Evolutionary conservation across 2,113 vertebrate genomes (phyloP), one percentile per base, ranked within the genome.

Genomic region (Vombatus ursinus): DNA sequence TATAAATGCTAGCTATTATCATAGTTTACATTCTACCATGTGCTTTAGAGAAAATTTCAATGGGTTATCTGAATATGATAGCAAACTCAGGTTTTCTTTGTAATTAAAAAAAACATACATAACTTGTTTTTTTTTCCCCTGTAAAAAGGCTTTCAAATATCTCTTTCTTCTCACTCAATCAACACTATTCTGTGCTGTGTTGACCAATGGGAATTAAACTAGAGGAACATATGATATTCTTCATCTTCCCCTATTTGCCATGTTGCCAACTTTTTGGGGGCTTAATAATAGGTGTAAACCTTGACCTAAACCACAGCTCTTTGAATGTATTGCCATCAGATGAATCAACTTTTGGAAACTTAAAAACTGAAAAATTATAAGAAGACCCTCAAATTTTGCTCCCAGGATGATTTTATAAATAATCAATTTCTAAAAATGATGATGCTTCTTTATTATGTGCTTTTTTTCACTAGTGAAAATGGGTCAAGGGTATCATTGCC

Each of bases 71-170:
- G 31, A 68, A 68, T 16, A 16, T 44, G 68, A 77, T 44, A 77
- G 6, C 19, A 44, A 77, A 77, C 68, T n/a, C 68, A 77, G 68
- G 1, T 77, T 77, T 77, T 77, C 37, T 77, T 77, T 77, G 19
- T 44, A 37, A n/a, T n/a, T 68, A 51, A 94, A 97, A 94, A 96
- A 96, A 95, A 50, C 2, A 93, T 89, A 51, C 3, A 92, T 25
- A 61, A 37, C 31, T 68, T 95, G 25, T 6, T 53, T 52, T 52
- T 93, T 93, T 52, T 91, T 92, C n/a, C n/a, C n/a, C 14, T 93
- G 48, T 28, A n/a, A 96, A 96, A 96, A 52, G 94, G 22, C 3
- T 93, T 97, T 3, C 90, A 28, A 50, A 92, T 91, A 94, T 89
- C 93, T 89, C 90, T 1, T 91, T 89, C n/a, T 26, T 54, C 2